Evolutionary conservation across 2,797 vertebrate species (phyloP).

Genomic region (Chrysocyon brachyurus): DNA sequence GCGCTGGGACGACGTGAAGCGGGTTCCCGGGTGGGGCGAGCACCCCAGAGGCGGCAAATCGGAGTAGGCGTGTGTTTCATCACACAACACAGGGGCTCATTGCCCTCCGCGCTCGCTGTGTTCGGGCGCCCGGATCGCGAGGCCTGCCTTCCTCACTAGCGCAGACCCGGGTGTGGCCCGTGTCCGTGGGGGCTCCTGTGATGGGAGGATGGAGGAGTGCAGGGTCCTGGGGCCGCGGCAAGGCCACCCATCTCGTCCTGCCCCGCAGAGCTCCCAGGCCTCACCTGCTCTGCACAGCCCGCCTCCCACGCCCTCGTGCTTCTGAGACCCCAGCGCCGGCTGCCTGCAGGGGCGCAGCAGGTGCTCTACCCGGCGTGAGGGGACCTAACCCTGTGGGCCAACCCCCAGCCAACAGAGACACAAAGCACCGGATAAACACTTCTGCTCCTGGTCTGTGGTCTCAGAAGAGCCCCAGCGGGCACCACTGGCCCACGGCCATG

Average conservation of each 20-base stretch:
- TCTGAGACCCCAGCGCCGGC: neutral
- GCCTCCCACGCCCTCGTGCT: neutral
- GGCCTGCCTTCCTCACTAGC: accelerated
- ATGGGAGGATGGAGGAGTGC: neutral
- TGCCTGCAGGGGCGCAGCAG: neutral
- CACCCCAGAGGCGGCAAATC: accelerated
- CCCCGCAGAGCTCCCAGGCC: neutral
- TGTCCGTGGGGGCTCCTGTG: neutral
- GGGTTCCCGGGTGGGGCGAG: accelerated
- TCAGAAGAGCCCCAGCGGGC: neutral
- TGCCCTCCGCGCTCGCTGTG: accelerated
- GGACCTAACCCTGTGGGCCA: neutral
- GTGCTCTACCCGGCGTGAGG: accelerated
- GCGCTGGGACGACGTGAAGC: accelerated
- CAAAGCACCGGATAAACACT: accelerated
- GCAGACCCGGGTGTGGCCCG: neutral
- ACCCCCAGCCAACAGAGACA: accelerated
- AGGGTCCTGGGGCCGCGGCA: accelerated
- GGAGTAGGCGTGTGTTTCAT: accelerated
- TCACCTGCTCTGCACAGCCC: accelerated
- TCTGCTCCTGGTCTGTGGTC: neutral
- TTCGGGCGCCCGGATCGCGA: accelerated
- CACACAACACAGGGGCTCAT: accelerated
- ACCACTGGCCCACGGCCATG: accelerated
- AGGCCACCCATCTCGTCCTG: neutral